Percentiles rank a stretch among this genome's conserved stretches.
phyloP scores from a whole-genome alignment of 2,113 vertebrate genomes.

The Colius striatus region DNA sequence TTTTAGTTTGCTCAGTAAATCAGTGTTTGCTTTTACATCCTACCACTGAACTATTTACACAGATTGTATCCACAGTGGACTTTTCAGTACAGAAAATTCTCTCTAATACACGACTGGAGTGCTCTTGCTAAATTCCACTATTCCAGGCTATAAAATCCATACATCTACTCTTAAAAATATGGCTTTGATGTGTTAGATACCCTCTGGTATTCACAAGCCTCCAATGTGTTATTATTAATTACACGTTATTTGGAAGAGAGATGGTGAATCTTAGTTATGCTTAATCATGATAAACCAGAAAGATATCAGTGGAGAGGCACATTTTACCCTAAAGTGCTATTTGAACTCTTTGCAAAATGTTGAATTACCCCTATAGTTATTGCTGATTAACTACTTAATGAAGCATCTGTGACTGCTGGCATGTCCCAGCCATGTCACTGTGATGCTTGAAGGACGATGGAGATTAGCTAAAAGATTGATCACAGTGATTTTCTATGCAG shows the following conservation, averaged over 20 bases:
- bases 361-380: conserved; percentile 21
- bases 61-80: neutral
- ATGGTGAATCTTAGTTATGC: neutral
- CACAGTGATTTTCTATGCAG: neutral
- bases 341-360: conserved; percentile 42
- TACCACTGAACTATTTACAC: neutral
- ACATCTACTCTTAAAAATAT: neutral
- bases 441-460: conserved; percentile 25
- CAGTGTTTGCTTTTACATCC: conserved; percentile 41
- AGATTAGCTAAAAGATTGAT: conserved; percentile 40
- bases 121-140: neutral
- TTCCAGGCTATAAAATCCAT: neutral
- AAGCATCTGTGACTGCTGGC: conserved; percentile 18
- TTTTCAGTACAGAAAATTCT: conserved; percentile 21
- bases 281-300: conserved; percentile 7
- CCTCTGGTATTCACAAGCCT: neutral
- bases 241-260: conserved; percentile 31
- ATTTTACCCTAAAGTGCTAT: conserved; percentile 43
- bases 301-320: neutral
- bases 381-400: conserved; percentile 42
- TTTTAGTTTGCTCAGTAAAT: conserved; percentile 39
- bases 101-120: neutral
- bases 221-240: neutral
- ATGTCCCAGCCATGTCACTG: conserved; percentile 32
- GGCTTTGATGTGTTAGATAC: neutral